These are phyloP conservation scores for Tretioscincus oriximinensis DNA, from an alignment of 2,113 vertebrate species.

Conservation along the genomic window DNA sequence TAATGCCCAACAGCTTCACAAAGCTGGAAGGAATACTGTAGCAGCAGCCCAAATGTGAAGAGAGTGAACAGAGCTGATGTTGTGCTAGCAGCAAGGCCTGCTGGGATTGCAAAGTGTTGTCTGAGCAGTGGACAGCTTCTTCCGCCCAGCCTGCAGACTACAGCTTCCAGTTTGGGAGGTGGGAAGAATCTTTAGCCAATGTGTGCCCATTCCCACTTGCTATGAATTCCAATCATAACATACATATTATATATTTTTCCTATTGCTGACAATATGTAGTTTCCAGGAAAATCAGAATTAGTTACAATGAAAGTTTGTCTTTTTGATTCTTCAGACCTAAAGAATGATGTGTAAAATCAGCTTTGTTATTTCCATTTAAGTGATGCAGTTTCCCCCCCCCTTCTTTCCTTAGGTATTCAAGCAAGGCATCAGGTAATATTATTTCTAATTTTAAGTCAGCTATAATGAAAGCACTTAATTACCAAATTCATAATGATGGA, in stretches of 20 bases:
- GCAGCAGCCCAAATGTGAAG: no score
- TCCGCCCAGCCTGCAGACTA: no score
- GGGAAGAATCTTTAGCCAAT: no score
- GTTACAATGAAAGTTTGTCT: not conserved
- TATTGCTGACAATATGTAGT: not conserved
- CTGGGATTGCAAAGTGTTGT: no score
- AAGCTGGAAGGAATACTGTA: no score
- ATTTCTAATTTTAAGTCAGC: not conserved
- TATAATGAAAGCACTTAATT: not conserved
- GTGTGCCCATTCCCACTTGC: no score
- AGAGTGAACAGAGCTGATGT: no score
- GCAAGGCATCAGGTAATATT: constrained; percentile 7
- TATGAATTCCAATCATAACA: not conserved
- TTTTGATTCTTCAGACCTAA: not conserved
- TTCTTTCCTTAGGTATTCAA: not conserved
- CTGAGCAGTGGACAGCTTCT: no score
- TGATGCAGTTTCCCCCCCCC: not conserved
- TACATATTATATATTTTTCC: not conserved
- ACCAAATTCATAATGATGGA: not conserved
- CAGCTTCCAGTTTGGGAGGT: no score
- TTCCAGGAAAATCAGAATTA: not conserved
- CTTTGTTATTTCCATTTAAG: not conserved
- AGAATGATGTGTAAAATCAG: not conserved
- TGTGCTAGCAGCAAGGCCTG: no score
- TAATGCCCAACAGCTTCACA: no score